These are phyloP conservation scores for Noctua fimbriata DNA, from an alignment of 2,888 invertebrate genomes.

Conservation along the genomic window DNA sequence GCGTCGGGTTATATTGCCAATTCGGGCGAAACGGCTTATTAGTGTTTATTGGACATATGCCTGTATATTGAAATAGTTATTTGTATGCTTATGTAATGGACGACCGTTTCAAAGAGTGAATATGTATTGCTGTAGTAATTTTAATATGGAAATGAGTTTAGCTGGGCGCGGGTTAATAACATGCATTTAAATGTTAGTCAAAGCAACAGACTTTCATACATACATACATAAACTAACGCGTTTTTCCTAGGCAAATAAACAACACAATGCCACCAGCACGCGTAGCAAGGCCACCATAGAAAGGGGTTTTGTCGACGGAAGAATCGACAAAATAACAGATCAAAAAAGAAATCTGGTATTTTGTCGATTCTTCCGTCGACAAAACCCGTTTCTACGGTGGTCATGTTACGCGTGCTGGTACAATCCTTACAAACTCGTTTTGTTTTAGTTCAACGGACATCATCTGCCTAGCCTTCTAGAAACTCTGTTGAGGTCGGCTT, in stretches of 20 bases:
- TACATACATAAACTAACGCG: neutral
- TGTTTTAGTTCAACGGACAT: too few relatives aligned
- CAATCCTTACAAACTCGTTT: too few relatives aligned
- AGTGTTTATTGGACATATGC: neutral
- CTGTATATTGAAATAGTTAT: conserved; percentile 6
- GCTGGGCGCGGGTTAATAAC: neutral
- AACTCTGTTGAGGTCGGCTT: neutral
- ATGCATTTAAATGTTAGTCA: neutral
- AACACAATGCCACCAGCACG: neutral
- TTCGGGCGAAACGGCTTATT: conserved; percentile 5
- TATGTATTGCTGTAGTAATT: neutral
- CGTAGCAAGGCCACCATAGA: too few relatives aligned
- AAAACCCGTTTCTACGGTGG: too few relatives aligned
- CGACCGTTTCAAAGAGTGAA: neutral
- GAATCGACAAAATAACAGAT: too few relatives aligned
- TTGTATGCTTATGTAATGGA: neutral
- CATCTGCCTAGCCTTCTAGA: neutral
- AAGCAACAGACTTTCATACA: neutral
- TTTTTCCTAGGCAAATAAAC: neutral
- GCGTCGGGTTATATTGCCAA: neutral
- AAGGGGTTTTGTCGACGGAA: too few relatives aligned
- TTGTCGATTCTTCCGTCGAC: too few relatives aligned
- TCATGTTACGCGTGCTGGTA: too few relatives aligned
- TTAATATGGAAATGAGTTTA: neutral
- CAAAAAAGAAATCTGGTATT: too few relatives aligned